These are phyloP conservation scores for Pocillopora meandrina DNA, from an alignment of 92 coral and sea anemone genomes.

Conservation along the genomic window DNA sequence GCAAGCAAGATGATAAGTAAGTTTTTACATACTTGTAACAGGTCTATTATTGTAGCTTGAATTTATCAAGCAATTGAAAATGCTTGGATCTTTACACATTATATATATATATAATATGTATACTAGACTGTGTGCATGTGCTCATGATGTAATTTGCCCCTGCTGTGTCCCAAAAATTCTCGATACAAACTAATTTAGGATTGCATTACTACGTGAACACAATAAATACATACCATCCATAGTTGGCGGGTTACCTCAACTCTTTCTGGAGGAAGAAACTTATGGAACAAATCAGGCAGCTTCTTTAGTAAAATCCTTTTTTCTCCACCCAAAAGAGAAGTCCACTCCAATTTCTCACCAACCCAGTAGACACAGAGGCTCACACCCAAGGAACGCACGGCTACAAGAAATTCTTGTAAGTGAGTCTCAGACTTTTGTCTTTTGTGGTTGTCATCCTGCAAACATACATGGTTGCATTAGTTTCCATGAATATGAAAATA, in stretches of 20 bases:
- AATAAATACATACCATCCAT: slow-evolving; percentile 23
- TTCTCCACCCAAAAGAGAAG: slow-evolving; percentile 23
- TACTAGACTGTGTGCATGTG: no score
- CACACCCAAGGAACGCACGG: slow-evolving; percentile 27
- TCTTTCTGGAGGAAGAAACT: slow-evolving; percentile 5
- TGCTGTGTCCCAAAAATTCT: no score
- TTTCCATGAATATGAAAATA: no score
- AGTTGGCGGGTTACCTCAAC: neutral
- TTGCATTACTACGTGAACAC: no score
- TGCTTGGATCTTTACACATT: no score
- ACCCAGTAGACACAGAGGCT: neutral
- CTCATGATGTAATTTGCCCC: no score
- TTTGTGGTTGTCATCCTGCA: slow-evolving; percentile 24
- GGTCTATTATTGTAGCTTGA: no score
- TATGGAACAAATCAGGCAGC: slow-evolving; percentile 5
- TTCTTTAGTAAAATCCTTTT: slow-evolving; percentile 18
- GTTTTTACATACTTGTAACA: no score
- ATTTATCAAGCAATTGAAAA: no score
- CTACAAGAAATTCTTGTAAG: slow-evolving; percentile 22
- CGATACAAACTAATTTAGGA: no score
- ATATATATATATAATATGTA: no score
- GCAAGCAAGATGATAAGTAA: no score
- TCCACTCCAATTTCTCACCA: slow-evolving; percentile 25
- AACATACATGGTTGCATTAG: neutral
- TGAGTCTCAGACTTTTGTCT: neutral